Percentiles rank a stretch among this genome's conserved stretches.
Evolutionary conservation across 2,888 invertebrate genomes (phyloP).

Genomic region (Pachydiplax longipennis): DNA sequence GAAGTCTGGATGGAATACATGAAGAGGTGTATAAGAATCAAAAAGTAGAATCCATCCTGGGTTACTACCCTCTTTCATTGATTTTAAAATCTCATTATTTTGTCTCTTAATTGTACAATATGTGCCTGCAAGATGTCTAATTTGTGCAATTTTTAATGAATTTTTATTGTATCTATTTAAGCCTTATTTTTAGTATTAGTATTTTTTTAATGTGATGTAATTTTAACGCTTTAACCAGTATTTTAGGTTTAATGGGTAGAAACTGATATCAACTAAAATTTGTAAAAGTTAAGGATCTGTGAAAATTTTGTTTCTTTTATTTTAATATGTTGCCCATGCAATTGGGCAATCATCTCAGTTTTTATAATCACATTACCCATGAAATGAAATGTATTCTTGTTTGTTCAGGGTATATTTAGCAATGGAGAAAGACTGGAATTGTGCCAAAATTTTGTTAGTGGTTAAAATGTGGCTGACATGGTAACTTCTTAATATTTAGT

Average conservation of each 20-base stretch:
- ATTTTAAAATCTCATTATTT: neutral
- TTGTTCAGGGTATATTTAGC: neutral
- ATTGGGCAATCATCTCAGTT: neutral
- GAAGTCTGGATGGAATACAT: constrained; percentile 79
- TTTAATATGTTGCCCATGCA: neutral
- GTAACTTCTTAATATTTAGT: neutral
- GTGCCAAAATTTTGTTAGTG: constrained; percentile 6
- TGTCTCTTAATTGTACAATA: neutral
- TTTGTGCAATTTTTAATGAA: neutral
- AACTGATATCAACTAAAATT: neutral
- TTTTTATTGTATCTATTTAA: neutral
- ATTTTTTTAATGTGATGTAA: neutral
- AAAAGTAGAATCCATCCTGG: neutral
- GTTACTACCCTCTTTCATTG: neutral
- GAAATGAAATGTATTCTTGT: neutral
- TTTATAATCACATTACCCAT: neutral
- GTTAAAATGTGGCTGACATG: neutral
- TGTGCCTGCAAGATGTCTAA: neutral
- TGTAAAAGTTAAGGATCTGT: neutral
- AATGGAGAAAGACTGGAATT: neutral
- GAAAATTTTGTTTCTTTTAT: neutral
- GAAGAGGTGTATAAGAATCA: constrained; percentile 56
- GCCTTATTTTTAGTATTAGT: neutral
- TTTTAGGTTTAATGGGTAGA: too few species aligned
- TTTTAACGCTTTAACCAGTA: neutral